Evolutionary conservation across 1,140 invertebrate genomes (phyloP), one percentile per base, ranked within the genome.

Genomic region (Drosophila leontia): DNA sequence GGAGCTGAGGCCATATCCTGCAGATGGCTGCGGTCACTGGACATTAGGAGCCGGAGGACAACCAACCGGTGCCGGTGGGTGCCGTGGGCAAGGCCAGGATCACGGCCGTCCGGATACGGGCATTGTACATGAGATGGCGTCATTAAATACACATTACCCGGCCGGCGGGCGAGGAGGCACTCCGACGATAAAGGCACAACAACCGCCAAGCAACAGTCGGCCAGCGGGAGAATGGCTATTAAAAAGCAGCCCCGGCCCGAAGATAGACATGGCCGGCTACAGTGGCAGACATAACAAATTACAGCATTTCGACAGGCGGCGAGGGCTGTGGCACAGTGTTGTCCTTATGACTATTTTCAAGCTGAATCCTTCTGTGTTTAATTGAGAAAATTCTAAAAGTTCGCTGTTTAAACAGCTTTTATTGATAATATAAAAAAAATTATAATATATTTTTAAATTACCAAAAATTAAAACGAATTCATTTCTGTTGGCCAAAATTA

Each of bases 81-180:
- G n/a, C 60, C 63, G 48, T 56, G 57, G 41, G 41, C 56, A 55
- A 47, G 71, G 58, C 47, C 56, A 59, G 76, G 75, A 80, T 75
- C 82, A 70, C 67, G 69, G 63, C 45, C 56, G 78, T 37, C 45
- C 70, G 78, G 60, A 67, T 63, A 68, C 53, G 50, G 65, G 85
- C 85, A 91, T 90, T 88, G 86, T 90, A 91, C 86, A 91, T 90
- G 85, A 90, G 88, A 90, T 85, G 86, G 86, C 67, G 85, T 90
- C 85, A 90, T 90, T 90, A 90, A 90, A 90, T 90, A 90, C 85
- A 90, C 85, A 90, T 90, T 90, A 90, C 85, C 86, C 50, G 48
- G 68, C 51, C 69, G 48, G 56, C 45, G 48, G 44, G 26, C 32
- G 62, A n/a, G 35, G 17, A 45, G 37, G 32, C 42, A 42, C 42